Conservation (phyloP, 2,888 invertebrate species). For the Patella pellucida region DNA sequence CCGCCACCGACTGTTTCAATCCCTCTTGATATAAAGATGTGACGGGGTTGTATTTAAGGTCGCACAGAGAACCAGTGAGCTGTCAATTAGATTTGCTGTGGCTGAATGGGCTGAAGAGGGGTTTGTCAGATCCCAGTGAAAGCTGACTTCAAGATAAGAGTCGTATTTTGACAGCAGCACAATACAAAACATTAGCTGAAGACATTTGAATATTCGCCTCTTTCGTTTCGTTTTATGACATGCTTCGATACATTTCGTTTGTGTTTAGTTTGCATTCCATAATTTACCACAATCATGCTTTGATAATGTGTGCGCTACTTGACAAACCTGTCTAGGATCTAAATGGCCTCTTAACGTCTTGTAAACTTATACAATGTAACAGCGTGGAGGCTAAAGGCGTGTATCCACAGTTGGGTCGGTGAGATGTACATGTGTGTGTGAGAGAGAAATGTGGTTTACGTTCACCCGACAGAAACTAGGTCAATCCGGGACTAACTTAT, state of each 20-base stretch:
- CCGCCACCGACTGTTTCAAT: too few relatives aligned
- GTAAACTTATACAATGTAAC: too few relatives aligned
- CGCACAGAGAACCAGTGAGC: neutral
- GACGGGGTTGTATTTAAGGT: too few relatives aligned
- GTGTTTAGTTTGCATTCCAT: neutral
- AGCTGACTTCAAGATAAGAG: neutral
- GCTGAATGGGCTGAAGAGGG: neutral
- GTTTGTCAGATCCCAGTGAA: neutral
- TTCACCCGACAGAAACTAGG: too few relatives aligned
- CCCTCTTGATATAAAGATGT: too few relatives aligned
- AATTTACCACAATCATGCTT: conserved; percentile 5
- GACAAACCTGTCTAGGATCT: neutral
- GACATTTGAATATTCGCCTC: neutral
- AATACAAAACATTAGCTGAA: too few relatives aligned
- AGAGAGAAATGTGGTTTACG: too few relatives aligned
- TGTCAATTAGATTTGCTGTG: neutral
- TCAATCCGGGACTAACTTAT: too few relatives aligned
- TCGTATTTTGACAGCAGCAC: too few relatives aligned
- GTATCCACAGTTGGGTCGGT: too few relatives aligned
- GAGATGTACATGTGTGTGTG: too few relatives aligned
- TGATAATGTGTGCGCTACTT: neutral
- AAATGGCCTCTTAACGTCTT: neutral
- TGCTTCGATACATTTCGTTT: neutral
- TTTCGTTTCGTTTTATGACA: conserved; percentile 4
- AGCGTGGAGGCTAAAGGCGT: too few relatives aligned